Percentiles rank a stretch among this genome's conserved stretches.
phyloP scores from a whole-genome alignment of 2,888 invertebrate genomes.

The Drosophila anomelani region DNA sequence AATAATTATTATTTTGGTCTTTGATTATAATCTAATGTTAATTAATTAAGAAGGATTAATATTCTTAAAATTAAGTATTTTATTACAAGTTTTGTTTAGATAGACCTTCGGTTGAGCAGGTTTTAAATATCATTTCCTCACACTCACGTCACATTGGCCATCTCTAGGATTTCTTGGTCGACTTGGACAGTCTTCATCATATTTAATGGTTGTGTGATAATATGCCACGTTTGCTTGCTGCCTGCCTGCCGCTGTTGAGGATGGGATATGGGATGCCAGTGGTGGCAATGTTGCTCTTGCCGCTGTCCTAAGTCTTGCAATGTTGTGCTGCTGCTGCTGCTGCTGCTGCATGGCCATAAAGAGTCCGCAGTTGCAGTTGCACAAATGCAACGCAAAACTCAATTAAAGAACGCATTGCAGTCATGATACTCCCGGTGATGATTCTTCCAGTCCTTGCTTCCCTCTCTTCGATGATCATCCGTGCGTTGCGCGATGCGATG shows the following conservation, averaged over 20 bases:
- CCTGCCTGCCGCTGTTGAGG: constrained; percentile 30
- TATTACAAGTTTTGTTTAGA: too few species aligned
- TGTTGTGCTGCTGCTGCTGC: constrained; percentile 12
- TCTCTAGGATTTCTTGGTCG: constrained; percentile 32
- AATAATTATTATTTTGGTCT: too few species aligned
- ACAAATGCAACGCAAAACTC: constrained; percentile 76
- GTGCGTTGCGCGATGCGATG: constrained; percentile 45
- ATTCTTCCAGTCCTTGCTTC: constrained; percentile 11
- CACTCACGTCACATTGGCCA: constrained; percentile 22
- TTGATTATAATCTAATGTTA: too few species aligned
- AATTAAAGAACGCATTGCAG: constrained; percentile 80
- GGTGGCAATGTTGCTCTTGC: constrained; percentile 14
- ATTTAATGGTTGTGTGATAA: constrained; percentile 80
- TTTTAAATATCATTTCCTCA: neutral
- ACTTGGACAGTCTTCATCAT: constrained; percentile 76
- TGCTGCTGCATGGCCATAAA: constrained; percentile 71
- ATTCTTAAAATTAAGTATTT: too few species aligned
- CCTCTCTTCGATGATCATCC: constrained; percentile 42
- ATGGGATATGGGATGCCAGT: constrained; percentile 23
- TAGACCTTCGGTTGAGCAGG: neutral
- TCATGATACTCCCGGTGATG: constrained; percentile 65
- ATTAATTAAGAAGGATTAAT: too few species aligned
- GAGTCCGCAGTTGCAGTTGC: constrained; percentile 67
- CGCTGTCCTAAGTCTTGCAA: constrained; percentile 14
- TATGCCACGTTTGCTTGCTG: constrained; percentile 66